Percentiles rank a stretch among this genome's conserved stretches.
Conservation (phyloP, 1,140 invertebrate genomes). For the Sminthurides bifidus region DNA sequence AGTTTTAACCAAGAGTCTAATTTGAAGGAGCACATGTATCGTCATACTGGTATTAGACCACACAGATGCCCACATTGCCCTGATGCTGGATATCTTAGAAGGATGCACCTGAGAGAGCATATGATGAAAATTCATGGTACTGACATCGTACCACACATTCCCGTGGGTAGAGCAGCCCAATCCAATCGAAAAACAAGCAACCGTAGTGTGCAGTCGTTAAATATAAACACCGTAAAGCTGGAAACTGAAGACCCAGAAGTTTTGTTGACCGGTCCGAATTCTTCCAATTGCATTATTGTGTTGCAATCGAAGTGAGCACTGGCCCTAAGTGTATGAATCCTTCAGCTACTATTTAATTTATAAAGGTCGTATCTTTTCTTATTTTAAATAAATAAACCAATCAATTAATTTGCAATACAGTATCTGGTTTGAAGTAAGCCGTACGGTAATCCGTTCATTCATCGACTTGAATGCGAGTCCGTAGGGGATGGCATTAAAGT, state of each 20-base stretch:
- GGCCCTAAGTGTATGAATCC: no score
- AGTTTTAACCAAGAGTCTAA: conserved; percentile 48
- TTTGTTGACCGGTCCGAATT: neutral
- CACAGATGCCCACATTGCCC: conserved; percentile 21
- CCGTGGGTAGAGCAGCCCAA: conserved; percentile 23
- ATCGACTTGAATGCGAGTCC: no score
- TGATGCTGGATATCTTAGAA: conserved; percentile 15
- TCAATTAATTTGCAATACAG: no score
- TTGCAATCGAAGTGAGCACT: neutral
- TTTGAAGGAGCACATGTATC: conserved; percentile 39
- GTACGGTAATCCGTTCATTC: no score
- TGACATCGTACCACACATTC: conserved; percentile 16
- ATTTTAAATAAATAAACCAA: no score
- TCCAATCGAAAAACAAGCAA: no score
- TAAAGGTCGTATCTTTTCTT: no score
- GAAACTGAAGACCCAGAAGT: neutral
- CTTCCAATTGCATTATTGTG: conserved; percentile 5
- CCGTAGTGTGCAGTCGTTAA: no score
- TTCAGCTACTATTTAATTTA: no score
- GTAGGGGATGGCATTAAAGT: no score
- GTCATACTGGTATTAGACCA: conserved; percentile 22
- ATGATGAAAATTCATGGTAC: conserved; percentile 24
- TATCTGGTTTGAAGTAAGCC: no score
- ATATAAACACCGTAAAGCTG: no score
- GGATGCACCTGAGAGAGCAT: conserved; percentile 25